Percentiles rank a stretch among this genome's conserved stretches.
Evolutionary conservation across 1,140 invertebrate genomes (phyloP).

Genomic region (Pomacea maculata): DNA sequence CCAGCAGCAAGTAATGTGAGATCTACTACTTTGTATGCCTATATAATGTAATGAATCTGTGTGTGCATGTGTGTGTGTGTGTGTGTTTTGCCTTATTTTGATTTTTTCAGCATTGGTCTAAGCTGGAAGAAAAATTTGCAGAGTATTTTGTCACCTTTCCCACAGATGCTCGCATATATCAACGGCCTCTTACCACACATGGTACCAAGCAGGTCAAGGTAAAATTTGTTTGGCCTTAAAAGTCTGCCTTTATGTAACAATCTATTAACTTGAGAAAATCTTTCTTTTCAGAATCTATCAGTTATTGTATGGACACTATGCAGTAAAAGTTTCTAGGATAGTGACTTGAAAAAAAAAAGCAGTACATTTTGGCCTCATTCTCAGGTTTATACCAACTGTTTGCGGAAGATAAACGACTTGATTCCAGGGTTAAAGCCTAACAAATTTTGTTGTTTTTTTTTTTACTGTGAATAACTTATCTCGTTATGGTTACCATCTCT

Average conservation of each 20-base stretch:
- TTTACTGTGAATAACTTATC: no score
- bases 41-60: not conserved
- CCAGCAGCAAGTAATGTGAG: not conserved
- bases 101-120: conserved; percentile 51
- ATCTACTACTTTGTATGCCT: not conserved
- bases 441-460: no score
- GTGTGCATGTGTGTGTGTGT: not conserved
- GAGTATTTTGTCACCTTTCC: conserved; percentile 63
- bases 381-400: no score
- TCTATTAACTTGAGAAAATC: no score
- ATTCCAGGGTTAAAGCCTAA: no score
- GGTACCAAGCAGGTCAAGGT: conserved; percentile 60
- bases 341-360: no score
- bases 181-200: conserved; percentile 56
- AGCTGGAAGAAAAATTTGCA: conserved; percentile 46
- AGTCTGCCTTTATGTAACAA: not conserved
- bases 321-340: no score
- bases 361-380: no score
- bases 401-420: no score
- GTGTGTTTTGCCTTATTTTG: not conserved
- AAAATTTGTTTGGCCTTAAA: not conserved
- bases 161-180: conserved; percentile 56
- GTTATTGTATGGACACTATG: no score
- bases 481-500: no score
- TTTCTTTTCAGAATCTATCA: no score